Evolutionary conservation across 2,113 vertebrate genomes (phyloP).

Genomic region (Ariopsis seemanni): DNA sequence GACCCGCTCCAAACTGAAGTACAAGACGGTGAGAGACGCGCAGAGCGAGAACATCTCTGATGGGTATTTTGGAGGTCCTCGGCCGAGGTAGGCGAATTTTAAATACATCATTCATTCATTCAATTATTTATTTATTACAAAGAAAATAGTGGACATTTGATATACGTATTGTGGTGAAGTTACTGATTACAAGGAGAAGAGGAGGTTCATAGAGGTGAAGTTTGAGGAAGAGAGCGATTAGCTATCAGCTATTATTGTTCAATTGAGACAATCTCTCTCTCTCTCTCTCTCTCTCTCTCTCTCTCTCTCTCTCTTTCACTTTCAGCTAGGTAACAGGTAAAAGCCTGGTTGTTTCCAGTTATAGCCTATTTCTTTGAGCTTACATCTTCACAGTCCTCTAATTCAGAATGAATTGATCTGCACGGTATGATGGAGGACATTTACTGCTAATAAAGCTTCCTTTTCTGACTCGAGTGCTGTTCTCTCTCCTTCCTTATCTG

Average conservation of each 20-base stretch:
- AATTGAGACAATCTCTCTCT: not conserved
- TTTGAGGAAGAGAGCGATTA: not conserved
- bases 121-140: too few relatives aligned
- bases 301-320: not conserved
- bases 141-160: too few relatives aligned
- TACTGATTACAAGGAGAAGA: not conserved
- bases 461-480: not conserved
- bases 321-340: not conserved
- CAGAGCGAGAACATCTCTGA: slow-evolving; percentile 5
- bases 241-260: not conserved
- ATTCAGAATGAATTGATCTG: not conserved
- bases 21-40: not conserved
- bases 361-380: not conserved
- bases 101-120: not conserved
- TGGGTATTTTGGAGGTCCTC: slow-evolving; percentile 21
- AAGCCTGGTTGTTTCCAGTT: not conserved
- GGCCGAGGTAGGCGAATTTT: not conserved
- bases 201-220: not conserved
- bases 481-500: not conserved
- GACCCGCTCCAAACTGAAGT: slow-evolving; percentile 11
- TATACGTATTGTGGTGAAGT: not conserved
- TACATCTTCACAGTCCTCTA: not conserved
- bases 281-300: not conserved
- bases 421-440: not conserved
- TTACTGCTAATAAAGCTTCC: not conserved